Evolutionary conservation across 2,888 invertebrate genomes (phyloP).

Genomic region (Nephrotoma flavescens): DNA sequence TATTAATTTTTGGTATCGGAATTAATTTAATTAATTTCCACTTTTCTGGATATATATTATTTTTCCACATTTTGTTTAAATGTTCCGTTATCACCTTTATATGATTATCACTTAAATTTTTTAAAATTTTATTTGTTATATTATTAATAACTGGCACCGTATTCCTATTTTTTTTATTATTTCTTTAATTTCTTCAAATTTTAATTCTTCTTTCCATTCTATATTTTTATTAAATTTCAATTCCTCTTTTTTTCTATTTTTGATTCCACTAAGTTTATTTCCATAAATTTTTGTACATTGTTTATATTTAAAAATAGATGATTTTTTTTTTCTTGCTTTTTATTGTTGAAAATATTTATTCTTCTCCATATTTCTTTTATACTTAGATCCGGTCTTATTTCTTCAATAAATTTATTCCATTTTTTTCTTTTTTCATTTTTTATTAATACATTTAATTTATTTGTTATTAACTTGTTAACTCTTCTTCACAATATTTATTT

Average conservation of each 20-base stretch:
- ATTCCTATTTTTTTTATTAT: neutral
- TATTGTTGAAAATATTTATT: no score
- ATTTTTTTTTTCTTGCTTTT: no score
- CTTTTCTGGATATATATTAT: neutral
- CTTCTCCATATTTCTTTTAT: no score
- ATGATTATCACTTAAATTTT: neutral
- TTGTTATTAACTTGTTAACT: neutral
- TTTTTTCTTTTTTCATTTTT: no score
- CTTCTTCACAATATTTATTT: neutral
- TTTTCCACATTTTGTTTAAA: neutral
- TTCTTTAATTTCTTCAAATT: neutral
- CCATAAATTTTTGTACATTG: no score
- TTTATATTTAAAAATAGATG: no score
- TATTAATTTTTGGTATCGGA: neutral
- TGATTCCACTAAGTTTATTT: neutral
- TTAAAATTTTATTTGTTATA: neutral
- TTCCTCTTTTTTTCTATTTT: neutral
- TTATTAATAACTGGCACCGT: neutral
- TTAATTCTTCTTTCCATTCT: neutral
- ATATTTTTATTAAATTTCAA: neutral
- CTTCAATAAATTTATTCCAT: no score
- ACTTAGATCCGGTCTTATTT: no score
- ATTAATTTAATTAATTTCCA: neutral
- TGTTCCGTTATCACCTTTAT: neutral
- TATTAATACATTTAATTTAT: neutral